Conservation (phyloP, 2,113 vertebrate species). For the Numenius arquata region DNA sequence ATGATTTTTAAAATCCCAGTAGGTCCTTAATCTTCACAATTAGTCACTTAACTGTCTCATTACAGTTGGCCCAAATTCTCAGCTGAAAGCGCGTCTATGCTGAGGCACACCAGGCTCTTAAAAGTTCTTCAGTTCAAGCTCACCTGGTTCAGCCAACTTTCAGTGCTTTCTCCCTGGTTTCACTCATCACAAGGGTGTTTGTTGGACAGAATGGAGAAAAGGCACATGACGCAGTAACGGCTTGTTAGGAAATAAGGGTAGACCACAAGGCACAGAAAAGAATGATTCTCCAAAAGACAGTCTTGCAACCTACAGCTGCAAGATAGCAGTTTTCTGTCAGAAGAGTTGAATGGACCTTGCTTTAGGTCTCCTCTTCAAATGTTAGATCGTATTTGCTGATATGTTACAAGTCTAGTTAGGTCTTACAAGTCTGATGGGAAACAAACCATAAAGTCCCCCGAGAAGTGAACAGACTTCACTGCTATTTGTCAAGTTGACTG, state of each 20-base stretch:
- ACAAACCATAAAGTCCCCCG: background rate
- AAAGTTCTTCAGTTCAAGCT: background rate
- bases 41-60: background rate
- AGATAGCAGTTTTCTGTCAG: background rate
- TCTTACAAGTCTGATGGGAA: background rate
- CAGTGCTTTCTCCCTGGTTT: background rate
- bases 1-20: background rate
- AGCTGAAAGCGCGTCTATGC: background rate
- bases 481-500: background rate
- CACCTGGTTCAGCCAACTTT: background rate
- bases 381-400: background rate
- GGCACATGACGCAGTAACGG: rapidly evolving
- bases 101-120: background rate
- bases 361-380: background rate
- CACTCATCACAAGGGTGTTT: background rate
- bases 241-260: background rate
- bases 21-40: background rate
- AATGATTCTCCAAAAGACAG: background rate
- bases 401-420: background rate
- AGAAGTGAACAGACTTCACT: background rate
- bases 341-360: background rate
- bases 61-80: background rate
- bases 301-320: background rate
- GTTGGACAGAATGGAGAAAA: background rate
- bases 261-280: background rate